Base-by-base conservation (phyloP, 2,113 vertebrate species). In the Pelvicachromis taeniatus region DNA sequence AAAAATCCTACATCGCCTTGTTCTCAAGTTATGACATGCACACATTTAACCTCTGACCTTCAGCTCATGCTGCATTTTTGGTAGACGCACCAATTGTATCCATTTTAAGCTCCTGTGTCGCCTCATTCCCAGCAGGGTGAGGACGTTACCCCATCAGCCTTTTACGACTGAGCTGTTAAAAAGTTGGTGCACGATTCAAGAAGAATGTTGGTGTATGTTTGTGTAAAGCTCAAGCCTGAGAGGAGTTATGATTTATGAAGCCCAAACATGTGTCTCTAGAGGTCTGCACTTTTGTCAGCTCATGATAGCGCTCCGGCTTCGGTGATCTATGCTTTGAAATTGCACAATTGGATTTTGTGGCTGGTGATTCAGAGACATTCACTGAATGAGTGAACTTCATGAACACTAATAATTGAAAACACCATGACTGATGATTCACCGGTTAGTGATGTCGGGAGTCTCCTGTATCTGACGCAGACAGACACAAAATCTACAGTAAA, bases 231-330 rank as follows among this genome's bases (percentile, higher is more conserved):
- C 14, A 48, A 26, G 63, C 5, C 38, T 16, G 38, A 45, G 63
- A 70, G 63, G 21, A 9, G 29, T 29, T 17, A 17, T 48, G 65
- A 9, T 48, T 29, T 17, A 17, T 48, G 65, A 73, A 26, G 1
- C 1, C 16, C 40, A 7, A 19, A 0, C 5, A 0, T 19, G 9
- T 4, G 23, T 73, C 68, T 0, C 4, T 29, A 12, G 14, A 0
- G 1, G 3, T 45, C 1, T 17, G 21, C 13, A 23, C 40, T 45
- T 26, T 23, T 70, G 38, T 45, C 8, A 4, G 40, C 65, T 73
- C 40, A 11, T 5, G 40, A 16, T 26, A 12, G 40, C 19, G 68
- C 5, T 29, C 9, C 1, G 5, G 14, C 40, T 48, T 2, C 40
- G 26, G 40, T 48, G 21, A 16, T 48, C 29, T 54, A 13, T 23